Conservation (phyloP, 2,113 vertebrate genomes). For the Clarias batrachus region DNA sequence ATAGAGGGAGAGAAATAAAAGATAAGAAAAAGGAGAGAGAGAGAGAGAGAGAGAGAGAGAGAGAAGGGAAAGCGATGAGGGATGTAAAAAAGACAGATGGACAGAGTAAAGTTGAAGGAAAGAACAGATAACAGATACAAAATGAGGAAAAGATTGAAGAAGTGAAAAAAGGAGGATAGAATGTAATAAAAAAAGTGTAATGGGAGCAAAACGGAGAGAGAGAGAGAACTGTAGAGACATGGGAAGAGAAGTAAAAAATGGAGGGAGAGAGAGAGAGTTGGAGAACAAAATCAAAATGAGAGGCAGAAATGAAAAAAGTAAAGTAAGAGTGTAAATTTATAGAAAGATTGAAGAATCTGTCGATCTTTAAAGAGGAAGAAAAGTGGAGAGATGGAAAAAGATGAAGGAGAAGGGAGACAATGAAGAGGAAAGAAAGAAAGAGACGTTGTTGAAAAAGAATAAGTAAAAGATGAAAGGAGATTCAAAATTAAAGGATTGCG, state of each 20-base stretch:
- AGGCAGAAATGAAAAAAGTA: not conserved
- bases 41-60: conserved; percentile 33
- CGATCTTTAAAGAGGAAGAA: not conserved
- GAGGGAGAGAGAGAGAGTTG: not conserved
- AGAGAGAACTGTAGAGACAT: not conserved
- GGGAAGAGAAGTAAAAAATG: not conserved
- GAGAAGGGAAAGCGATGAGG: not conserved
- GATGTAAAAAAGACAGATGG: too few relatives aligned
- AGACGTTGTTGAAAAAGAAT: not conserved
- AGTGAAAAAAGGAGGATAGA: not conserved
- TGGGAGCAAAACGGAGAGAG: not conserved
- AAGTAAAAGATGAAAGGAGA: not conserved
- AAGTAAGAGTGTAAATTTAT: too few relatives aligned
- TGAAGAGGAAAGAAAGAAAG: not conserved
- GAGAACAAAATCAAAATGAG: not conserved
- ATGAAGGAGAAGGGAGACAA: not conserved
- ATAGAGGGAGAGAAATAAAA: not conserved
- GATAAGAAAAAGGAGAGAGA: conserved; percentile 17
- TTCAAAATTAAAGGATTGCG: not conserved
- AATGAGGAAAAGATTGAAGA: not conserved
- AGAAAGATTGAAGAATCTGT: not conserved
- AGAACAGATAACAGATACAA: not conserved
- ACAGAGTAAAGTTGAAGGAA: not conserved
- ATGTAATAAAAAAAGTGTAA: not conserved
- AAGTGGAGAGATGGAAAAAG: not conserved